Evolutionary conservation across 2,113 vertebrate species (phyloP).

Genomic region (Hyaena hyaena): DNA sequence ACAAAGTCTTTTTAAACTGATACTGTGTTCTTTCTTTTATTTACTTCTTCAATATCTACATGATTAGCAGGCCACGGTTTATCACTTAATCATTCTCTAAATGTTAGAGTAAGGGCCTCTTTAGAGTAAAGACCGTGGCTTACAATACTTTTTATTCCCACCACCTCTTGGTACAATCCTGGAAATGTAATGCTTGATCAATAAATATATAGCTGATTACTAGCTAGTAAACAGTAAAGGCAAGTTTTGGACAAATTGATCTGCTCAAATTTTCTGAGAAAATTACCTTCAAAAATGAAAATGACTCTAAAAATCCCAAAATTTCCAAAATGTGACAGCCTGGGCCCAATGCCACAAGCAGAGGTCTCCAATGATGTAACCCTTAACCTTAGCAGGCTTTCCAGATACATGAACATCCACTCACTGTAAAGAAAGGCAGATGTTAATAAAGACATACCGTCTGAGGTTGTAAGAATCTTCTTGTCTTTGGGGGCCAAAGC

Average conservation of each 20-base stretch:
- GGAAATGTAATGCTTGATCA: neutral
- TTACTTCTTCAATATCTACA: neutral
- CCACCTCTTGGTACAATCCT: neutral
- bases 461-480: slow-evolving; percentile 77
- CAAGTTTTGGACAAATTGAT: neutral
- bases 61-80: neutral
- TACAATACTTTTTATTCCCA: neutral
- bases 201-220: neutral
- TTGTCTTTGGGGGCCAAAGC: slow-evolving; percentile 89
- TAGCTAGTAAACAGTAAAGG: neutral
- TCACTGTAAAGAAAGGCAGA: neutral
- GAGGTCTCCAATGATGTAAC: neutral
- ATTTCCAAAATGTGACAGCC: neutral
- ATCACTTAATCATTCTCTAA: neutral
- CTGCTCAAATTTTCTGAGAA: slow-evolving; percentile 12
- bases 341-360: neutral
- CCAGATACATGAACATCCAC: neutral
- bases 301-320: neutral
- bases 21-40: neutral
- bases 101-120: neutral
- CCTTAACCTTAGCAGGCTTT: neutral
- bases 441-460: slow-evolving; percentile 65
- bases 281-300: slow-evolving; percentile 34
- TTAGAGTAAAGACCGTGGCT: neutral
- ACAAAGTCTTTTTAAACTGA: neutral